Conservation (phyloP, 2,888 invertebrate genomes). For the Cheiracanthium punctorium region DNA sequence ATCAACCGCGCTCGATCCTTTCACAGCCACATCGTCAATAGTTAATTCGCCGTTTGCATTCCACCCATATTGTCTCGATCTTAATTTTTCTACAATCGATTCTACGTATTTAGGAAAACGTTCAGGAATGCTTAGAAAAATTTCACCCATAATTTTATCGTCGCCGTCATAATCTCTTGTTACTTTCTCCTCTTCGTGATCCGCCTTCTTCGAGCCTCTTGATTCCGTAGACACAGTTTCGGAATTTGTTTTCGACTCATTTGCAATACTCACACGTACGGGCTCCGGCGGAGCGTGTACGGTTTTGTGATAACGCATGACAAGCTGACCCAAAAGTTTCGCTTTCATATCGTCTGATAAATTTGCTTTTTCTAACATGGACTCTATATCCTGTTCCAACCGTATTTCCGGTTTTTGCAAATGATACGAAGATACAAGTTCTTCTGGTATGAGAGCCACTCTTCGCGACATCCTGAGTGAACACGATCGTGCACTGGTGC, state of each 20-base stretch:
- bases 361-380: constrained; percentile 21
- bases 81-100: constrained; percentile 20
- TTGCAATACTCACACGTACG: not conserved
- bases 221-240: too few species aligned
- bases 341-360: constrained; percentile 43
- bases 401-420: constrained; percentile 33
- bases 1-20: not conserved
- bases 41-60: constrained; percentile 19
- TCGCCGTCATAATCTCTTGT: too few species aligned
- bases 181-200: too few species aligned
- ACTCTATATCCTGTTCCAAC: constrained; percentile 19
- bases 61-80: constrained; percentile 12
- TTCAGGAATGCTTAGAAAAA: not conserved
- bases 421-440: not conserved
- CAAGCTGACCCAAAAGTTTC: constrained; percentile 31
- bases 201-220: too few species aligned
- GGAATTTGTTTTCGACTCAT: too few species aligned
- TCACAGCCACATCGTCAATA: not conserved
- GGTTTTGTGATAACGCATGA: constrained; percentile 28
- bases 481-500: too few species aligned
- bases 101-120: not conserved
- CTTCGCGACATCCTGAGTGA: not conserved
- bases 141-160: not conserved
- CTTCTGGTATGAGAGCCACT: constrained; percentile 28
- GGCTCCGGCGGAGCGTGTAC: constrained; percentile 22